Evolutionary conservation across 1,140 invertebrate genomes (phyloP), one percentile per base, ranked within the genome.

Genomic region (Cotesia glomerata): DNA sequence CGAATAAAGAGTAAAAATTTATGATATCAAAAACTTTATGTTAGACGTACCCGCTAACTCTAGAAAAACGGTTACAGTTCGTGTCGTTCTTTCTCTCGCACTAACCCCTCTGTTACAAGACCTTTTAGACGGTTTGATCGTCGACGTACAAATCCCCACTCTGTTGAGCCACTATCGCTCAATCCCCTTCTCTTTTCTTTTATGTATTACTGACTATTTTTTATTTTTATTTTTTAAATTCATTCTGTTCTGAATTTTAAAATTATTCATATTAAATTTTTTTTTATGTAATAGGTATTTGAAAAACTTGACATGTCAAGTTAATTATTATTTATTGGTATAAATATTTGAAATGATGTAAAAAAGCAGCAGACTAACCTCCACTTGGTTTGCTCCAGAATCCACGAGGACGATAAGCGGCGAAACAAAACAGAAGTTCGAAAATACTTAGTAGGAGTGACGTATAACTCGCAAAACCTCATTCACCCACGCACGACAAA

Each of bases 101-200:
- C 80, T 83, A 80, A 81, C 81, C 82, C 81, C 81, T 85, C 83
- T 85, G 84, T 82, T 82, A 82, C 81, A 82, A 84, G 80, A 84
- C 83, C 84, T 77, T 84, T 45, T 80, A 84, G 75, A 82, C 83
- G 79, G 79, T 82, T 84, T 80, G 80, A 80, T 82, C 77, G 80
- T 78, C 79, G 79, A 75, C 75, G 78, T 73, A 76, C 76, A 71
- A 73, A 58, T 67, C 71, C 64, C 70, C 54, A 14, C 35, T 8
- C 56, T n/a, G 32, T 35, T 45, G 14, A 32, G 45, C 59, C 62
- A 61, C 74, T 52, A 26, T 35, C 34, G 39, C 45, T 9, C 62
- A n/a, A 52, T 13, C 18, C 45, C 52, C 74, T 18, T 36, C 56
- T n/a, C 36, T 59, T 32, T 35, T 62, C 26, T 13, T 35, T 56